phyloP scores from a whole-genome alignment of 30 jellyfish, hydroid and myxozoan species.

The Phacellophora camtschatica region DNA sequence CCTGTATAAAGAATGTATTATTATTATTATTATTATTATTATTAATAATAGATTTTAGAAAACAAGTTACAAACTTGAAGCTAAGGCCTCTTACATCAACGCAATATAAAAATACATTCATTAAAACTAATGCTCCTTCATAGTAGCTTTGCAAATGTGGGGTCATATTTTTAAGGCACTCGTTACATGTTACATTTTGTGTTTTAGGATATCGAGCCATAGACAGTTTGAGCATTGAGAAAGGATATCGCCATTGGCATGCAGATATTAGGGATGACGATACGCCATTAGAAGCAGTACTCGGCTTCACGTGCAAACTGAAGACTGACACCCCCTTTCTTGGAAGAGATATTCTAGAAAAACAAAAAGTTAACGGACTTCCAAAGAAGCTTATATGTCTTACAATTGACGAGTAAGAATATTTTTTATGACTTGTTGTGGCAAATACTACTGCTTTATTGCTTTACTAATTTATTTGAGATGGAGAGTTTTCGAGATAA shows the following conservation, averaged over 20 bases:
- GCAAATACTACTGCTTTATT: background rate
- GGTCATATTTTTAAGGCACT: too few species aligned
- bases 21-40: too few species aligned
- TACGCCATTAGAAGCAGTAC: conserved; percentile 93
- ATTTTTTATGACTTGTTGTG: background rate
- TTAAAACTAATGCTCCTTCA: too few species aligned
- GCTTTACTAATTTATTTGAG: too few species aligned
- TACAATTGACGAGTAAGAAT: conserved; percentile 96
- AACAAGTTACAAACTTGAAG: too few species aligned
- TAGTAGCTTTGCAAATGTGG: too few species aligned
- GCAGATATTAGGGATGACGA: conserved; percentile 96
- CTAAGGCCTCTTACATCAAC: too few species aligned
- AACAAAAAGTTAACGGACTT: conserved; percentile 85
- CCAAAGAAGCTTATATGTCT: conserved; percentile 90
- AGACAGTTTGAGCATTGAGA: conserved; percentile 91
- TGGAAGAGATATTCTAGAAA: conserved; percentile 87
- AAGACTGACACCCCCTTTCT: conserved; percentile 90
- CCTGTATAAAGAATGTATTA: too few species aligned
- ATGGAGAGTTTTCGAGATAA: too few species aligned
- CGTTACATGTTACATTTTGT: too few species aligned
- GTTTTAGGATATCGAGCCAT: conserved; percentile 93
- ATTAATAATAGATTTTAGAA: too few species aligned
- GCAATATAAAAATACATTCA: too few species aligned
- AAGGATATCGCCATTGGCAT: conserved; percentile 99
- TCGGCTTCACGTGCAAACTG: conserved; percentile 94